Evolutionary conservation across 1,140 invertebrate genomes (phyloP).

Genomic region (Tetragnatha versicolor): DNA sequence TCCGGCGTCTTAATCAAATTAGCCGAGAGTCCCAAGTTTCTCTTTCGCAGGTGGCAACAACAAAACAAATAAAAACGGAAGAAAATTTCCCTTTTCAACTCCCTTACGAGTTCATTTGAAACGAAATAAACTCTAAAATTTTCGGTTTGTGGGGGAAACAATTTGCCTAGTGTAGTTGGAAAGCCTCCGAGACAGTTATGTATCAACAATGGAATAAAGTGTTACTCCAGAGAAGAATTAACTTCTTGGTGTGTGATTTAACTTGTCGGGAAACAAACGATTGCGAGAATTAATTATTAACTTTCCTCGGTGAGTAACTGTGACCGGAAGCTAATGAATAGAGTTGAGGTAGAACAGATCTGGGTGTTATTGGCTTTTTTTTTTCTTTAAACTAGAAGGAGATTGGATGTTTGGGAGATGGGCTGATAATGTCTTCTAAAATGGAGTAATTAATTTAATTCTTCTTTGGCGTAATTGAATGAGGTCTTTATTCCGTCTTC

Average conservation of each 20-base stretch:
- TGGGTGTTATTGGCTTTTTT: too few species aligned
- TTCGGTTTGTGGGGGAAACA: too few species aligned
- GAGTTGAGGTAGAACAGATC: too few species aligned
- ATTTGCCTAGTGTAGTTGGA: too few species aligned
- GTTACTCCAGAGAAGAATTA: neutral
- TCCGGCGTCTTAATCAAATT: constrained; percentile 3
- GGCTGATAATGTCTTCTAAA: too few species aligned
- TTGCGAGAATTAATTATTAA: constrained; percentile 16
- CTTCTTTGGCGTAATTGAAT: too few species aligned
- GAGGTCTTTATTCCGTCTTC: too few species aligned
- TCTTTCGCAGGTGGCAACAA: constrained; percentile 20
- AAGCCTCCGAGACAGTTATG: constrained; percentile 2
- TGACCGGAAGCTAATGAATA: too few species aligned
- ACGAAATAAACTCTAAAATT: constrained; percentile 20
- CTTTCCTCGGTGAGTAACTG: neutral
- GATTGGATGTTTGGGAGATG: too few species aligned
- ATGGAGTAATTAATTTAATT: too few species aligned
- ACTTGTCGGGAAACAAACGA: constrained; percentile 5
- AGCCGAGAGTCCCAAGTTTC: constrained; percentile 8
- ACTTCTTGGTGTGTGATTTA: constrained; percentile 15
- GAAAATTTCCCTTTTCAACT: neutral
- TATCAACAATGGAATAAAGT: constrained; percentile 10
- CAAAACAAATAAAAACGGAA: neutral
- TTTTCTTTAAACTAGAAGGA: too few species aligned
- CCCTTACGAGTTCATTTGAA: constrained; percentile 9